Conservation (phyloP, 2,113 vertebrate genomes). For the Dromaius novaehollandiae region DNA sequence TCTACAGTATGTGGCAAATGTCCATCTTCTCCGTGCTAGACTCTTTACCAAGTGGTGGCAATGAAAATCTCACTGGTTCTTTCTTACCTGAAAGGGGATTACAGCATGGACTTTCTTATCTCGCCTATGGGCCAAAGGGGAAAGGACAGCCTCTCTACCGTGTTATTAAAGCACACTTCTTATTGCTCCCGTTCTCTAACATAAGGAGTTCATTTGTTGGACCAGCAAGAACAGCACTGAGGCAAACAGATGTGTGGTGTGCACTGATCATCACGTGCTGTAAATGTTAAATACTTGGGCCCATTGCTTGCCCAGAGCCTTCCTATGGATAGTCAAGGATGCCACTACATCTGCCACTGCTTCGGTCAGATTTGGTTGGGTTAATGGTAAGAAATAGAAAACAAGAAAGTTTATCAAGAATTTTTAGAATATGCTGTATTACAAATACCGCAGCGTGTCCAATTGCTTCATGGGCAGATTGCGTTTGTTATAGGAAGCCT, state of each 20-base stretch:
- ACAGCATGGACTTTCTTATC: background rate
- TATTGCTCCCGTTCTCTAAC: background rate
- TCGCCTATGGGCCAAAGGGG: background rate
- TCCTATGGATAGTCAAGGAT: background rate
- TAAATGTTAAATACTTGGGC: background rate
- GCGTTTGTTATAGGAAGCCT: background rate
- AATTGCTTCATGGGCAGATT: background rate
- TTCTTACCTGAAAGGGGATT: background rate
- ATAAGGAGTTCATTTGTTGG: background rate
- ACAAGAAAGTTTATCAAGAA: background rate
- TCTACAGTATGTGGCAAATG: background rate
- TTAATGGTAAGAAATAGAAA: background rate
- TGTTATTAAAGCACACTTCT: background rate
- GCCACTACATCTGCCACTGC: background rate
- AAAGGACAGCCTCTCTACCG: background rate
- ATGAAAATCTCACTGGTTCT: background rate
- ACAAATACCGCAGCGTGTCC: accelerated
- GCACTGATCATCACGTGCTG: background rate
- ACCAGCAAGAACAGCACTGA: background rate
- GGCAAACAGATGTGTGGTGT: background rate
- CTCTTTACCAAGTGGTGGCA: background rate
- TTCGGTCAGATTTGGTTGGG: background rate
- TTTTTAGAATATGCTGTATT: background rate
- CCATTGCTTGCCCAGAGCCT: background rate
- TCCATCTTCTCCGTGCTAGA: background rate